phyloP scores from a whole-genome alignment of 1,140 invertebrate genomes.

The Riptortus pedestris region DNA sequence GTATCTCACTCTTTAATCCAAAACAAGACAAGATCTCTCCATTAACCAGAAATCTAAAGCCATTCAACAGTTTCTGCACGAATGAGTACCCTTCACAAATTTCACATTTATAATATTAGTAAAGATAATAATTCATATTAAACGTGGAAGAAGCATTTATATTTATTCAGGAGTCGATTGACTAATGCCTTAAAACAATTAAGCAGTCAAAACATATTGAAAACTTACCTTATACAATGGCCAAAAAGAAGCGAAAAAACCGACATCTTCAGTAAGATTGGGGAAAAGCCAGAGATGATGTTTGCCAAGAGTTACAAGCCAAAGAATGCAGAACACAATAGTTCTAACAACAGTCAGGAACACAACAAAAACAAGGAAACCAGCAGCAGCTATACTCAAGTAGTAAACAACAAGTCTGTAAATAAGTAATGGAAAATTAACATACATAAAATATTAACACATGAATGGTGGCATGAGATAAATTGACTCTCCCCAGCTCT shows the following conservation, averaged over 20 bases:
- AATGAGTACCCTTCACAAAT: too few relatives aligned
- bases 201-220: neutral
- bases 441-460: conserved; percentile 23
- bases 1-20: too few relatives aligned
- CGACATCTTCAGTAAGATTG: conserved; percentile 96
- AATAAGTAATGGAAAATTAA: too few relatives aligned
- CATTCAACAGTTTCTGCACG: too few relatives aligned
- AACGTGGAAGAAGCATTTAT: too few relatives aligned
- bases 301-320: conserved; percentile 76
- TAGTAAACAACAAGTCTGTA: conserved; percentile 88
- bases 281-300: conserved; percentile 95
- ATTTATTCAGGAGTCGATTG: too few relatives aligned
- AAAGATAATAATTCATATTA: too few relatives aligned
- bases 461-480: conserved; percentile 6
- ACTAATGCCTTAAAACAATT: too few relatives aligned
- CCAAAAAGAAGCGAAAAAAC: conserved; percentile 97
- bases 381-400: conserved; percentile 84
- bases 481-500: too few relatives aligned
- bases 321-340: conserved; percentile 85
- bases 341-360: conserved; percentile 76
- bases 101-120: too few relatives aligned
- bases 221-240: conserved; percentile 78
- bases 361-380: conserved; percentile 87
- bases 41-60: too few relatives aligned
- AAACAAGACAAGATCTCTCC: too few relatives aligned